phyloP scores from a whole-genome alignment of 2,113 vertebrate genomes.

The Perca fluviatilis region DNA sequence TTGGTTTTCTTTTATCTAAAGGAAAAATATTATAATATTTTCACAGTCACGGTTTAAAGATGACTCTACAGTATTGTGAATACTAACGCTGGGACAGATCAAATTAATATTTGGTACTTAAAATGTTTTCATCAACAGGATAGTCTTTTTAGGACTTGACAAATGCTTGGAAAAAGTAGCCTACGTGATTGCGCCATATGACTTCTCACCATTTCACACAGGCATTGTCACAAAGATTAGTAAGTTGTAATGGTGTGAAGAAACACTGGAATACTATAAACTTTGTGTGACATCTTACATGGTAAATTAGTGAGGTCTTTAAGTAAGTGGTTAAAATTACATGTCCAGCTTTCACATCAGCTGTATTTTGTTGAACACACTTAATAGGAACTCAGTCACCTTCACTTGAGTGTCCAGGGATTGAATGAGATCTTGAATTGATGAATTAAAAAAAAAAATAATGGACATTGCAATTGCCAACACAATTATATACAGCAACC shows the following conservation, averaged over 20 bases:
- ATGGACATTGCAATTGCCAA: background rate
- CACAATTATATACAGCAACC: background rate
- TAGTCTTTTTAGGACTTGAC: background rate
- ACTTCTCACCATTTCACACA: background rate
- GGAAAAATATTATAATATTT: background rate
- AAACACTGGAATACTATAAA: background rate
- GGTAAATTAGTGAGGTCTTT: background rate
- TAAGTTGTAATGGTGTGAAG: conserved; percentile 12
- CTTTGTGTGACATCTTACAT: background rate
- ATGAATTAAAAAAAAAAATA: no score
- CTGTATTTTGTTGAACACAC: background rate
- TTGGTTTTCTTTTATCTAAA: background rate
- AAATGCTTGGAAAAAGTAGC: background rate
- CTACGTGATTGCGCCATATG: conserved; percentile 24
- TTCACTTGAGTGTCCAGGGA: background rate
- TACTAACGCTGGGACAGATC: background rate
- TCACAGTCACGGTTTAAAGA: conserved; percentile 2
- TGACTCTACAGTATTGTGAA: background rate
- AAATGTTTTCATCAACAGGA: background rate
- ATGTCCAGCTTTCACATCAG: background rate
- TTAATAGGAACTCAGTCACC: background rate
- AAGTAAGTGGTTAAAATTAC: background rate
- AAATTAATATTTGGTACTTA: background rate
- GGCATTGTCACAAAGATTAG: background rate
- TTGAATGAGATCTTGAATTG: conserved; percentile 2